Base-by-base conservation (phyloP, 2,888 invertebrate genomes). In the Phanerotoma sp. region DNA sequence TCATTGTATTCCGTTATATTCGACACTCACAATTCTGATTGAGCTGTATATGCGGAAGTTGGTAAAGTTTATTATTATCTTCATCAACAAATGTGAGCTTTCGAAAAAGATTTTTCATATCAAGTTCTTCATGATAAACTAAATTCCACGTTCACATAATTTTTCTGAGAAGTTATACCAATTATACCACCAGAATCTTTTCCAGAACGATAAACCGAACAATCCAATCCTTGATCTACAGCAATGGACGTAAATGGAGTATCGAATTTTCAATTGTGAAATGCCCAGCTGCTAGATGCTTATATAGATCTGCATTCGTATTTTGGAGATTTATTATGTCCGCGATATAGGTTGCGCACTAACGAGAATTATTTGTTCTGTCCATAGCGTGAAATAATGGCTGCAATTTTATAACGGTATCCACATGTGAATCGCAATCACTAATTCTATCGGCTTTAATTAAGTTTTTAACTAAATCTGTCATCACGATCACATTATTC, bases 381-480 rank as follows among this genome's bases (percentile, higher is more conserved):
- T 41, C 32, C 11, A 50, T 3, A 10, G n/a, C 33, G 20, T 41
- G 16, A 40, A 41, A 50, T 10, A 50, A n/a, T 7, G 50, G 50
- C 15, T 41, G 41, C 18, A 50, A n/a, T 13, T 50, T 40, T 32
- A 28, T 20, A 5, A 30, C 13, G 3, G 32, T 30, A 9, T 28
- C 11, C 9, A 53, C 20, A 37, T 50, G 45, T 15, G 53, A 42
- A 3, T 16, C 9, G 45, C 38, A 53, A 21, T 57, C 25, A 1
- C 57, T 40, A 1, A 41, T 38, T n/a, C 57, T 20, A 41, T 53
- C 49, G 5, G 53, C 75, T 73, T 75, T 72, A 75, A 75, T 73
- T 73, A 74, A 72, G 66, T 66, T 67, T 59, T 44, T 66, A 3
- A 30, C 30, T 28, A 44, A 28, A 44, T 28, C 15, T 15, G 28